Base-by-base conservation (phyloP, 2,888 invertebrate genomes). In the Lagria hirta region DNA sequence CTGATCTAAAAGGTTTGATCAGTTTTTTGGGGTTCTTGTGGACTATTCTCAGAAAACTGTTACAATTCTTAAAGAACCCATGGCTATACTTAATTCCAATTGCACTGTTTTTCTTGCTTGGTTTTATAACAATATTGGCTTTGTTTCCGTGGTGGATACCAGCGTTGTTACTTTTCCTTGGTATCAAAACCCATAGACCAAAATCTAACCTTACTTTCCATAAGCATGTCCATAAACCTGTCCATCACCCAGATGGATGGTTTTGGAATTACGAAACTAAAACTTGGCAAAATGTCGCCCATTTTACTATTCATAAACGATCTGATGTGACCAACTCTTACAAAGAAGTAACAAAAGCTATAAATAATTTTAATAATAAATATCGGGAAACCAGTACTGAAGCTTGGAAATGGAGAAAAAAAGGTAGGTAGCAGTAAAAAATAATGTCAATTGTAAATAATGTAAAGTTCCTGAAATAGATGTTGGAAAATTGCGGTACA, bases 131-230 rank as follows among this genome's bases (percentile, higher is more conserved):
- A 8, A 76, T 81, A 1, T 74, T 83, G 0, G 73, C 83, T 26
- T 68, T 84, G 48, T 78, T 83, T 40, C 84, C 83, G 0, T 84
- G 78, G 77, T 75, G 79, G 52, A 71, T 83, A 45, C 80, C 83
- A 0, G 73, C 71, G 2, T 59, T 72, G 6, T 63, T 75, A 23
- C 64, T 72, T 6, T 65, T 53, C 38, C 57, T 62, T 3, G 55
- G 60, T n/a, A 43, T 57, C 2, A 63, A 57, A 35, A 52, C 49
- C 24, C 54, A 55, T 3, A 57, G 60, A 6, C 58, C 62, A 32
- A 55, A 58, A 12, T 46, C 56, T 1, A 51, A 60, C 10, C 52
- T 68, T 11, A 46, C 60, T 10, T 58, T 62, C 49, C 63, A 69
- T 42, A 65, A 68, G 13, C 70, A 71, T 41, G 51, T 65, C 1